Base-by-base conservation (phyloP, 2,888 invertebrate species). In the Rhyacophila evoluta region DNA sequence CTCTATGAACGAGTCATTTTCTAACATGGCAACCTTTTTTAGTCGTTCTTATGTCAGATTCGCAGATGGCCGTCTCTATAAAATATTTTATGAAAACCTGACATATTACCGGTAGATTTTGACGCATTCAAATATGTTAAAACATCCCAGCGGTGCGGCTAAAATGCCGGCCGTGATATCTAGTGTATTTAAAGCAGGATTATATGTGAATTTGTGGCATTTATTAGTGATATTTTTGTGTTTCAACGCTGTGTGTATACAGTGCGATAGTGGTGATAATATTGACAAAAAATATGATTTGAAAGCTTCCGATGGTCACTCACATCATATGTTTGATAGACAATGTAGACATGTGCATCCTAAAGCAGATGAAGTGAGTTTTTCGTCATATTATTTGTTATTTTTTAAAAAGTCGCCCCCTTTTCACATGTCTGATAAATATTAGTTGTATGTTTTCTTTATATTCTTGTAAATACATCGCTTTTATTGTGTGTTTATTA, bases 271-370 rank as follows among this genome's bases (percentile, higher is more conserved):
- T 25, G 25, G 5, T 41, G 12, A 12, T 41, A 6, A 41, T 41
- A 15, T 41, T 15, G 41, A 41, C 10, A 55, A 19, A 55, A 55
- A 55, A 8, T 5, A 25, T 8, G 25, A 55, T 55, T 55, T 25
- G 55, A 55, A 55, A 55, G 25, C 19, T 55, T 55, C 25, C 1
- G 10, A 1, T 1, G 25, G 19, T 15, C 19, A 55, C 10, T 55
- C 55, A 8, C 29, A 69, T 12, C 29, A 28, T 12, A 10, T 5
- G 29, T 15, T n/a, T 15, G 75, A 69, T 4, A 68, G 75, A 19
- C 75, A 75, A 38, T 75, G 75, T n/a, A 15, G 37, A 4, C 75
- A 75, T n/a, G 69, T 38, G 2, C 75, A 75, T 28, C 75, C 75
- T 6, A 75, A 25, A 37, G 69, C 37, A 10, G 69, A 75, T 27